A percentile compares a stretch with the other conserved stretches of the same genome.
Evolutionary conservation across 2,113 vertebrate genomes (phyloP).

Genomic region (Coreoperca whiteheadi): DNA sequence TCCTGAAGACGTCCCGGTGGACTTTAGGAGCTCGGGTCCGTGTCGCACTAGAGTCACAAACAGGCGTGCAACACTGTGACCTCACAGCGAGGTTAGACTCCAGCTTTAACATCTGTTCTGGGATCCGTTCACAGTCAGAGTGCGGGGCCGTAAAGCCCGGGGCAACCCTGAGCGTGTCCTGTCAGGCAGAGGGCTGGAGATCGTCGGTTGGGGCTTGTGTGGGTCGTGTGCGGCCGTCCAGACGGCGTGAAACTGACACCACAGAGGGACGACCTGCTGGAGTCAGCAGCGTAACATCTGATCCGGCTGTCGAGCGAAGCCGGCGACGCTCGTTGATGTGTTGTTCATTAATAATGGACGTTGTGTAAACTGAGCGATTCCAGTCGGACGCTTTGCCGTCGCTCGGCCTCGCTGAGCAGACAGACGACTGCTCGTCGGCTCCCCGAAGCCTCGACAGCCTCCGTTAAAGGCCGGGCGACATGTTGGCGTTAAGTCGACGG

Average conservation of each 20-base stretch:
- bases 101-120: too few relatives aligned
- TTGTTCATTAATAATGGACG: conserved; percentile 34
- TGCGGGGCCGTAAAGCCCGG: too few relatives aligned
- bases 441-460: background rate
- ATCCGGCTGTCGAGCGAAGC: conserved; percentile 16
- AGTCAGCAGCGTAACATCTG: conserved; percentile 7
- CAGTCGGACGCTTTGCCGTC: background rate
- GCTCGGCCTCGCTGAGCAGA: background rate
- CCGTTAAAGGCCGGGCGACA: background rate
- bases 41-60: too few relatives aligned
- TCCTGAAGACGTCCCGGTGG: too few relatives aligned
- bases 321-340: background rate
- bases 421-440: background rate
- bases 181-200: background rate
- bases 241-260: too few relatives aligned
- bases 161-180: background rate
- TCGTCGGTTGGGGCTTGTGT: too few relatives aligned
- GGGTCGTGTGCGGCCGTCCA: too few relatives aligned
- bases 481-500: background rate
- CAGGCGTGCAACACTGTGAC: too few relatives aligned
- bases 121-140: too few relatives aligned
- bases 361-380: conserved; percentile 41
- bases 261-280: too few relatives aligned
- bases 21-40: too few relatives aligned
- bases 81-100: too few relatives aligned